Evolutionary conservation across 2,113 vertebrate genomes (phyloP).

Genomic region (Panurus biarmicus): DNA sequence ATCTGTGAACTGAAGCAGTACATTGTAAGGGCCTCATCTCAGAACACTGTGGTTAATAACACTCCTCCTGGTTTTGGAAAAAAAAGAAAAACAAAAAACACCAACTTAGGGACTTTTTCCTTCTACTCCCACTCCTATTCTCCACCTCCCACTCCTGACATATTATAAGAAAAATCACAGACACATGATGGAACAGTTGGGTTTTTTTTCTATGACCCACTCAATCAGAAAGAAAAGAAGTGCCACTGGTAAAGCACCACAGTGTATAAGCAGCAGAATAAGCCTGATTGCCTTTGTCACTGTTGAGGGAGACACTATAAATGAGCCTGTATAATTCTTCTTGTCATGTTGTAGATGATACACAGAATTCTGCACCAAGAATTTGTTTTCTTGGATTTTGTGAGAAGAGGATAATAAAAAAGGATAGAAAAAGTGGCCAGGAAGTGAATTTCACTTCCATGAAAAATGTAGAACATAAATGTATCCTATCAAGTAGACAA

Average conservation of each 20-base stretch:
- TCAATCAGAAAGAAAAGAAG: constrained; percentile 37
- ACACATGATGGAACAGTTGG: constrained; percentile 39
- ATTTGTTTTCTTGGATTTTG: not conserved
- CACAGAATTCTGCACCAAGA: not conserved
- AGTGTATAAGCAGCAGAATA: not conserved
- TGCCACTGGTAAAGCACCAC: not conserved
- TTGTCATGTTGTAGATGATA: not conserved
- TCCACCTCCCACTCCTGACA: constrained; percentile 43
- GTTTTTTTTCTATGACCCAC: constrained; percentile 33
- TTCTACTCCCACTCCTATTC: constrained; percentile 44
- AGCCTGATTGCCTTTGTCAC: not conserved
- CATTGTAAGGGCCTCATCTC: not conserved
- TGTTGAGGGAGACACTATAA: not conserved
- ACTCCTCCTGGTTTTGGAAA: not conserved
- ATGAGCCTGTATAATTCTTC: not conserved
- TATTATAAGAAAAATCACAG: constrained; percentile 49
- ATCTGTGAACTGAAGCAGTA: not conserved
- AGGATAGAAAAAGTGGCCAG: not conserved
- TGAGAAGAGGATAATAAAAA: not conserved
- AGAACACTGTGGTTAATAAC: not conserved
- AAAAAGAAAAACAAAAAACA: not conserved
- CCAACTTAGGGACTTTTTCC: not conserved
- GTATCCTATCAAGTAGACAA: not conserved
- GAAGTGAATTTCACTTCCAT: constrained; percentile 1
- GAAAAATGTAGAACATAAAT: not conserved